These are phyloP conservation scores for Bombyx huttoni DNA, from an alignment of 2,888 invertebrate genomes.

Conservation along the genomic window DNA sequence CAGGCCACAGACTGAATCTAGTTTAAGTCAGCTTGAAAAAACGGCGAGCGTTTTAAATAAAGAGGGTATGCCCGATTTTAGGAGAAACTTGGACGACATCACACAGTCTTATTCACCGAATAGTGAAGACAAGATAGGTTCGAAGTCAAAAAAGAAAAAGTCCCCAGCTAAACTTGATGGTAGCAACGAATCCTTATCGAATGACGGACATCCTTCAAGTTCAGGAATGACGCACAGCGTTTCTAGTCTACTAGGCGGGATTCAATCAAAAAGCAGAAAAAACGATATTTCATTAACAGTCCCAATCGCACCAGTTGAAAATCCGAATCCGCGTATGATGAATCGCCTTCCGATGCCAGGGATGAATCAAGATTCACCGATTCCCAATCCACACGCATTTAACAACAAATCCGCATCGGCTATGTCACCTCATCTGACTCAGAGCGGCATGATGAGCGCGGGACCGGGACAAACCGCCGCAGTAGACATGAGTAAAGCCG, in stretches of 20 bases:
- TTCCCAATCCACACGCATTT: conserved; percentile 14
- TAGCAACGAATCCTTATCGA: conserved; percentile 29
- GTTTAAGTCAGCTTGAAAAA: conserved; percentile 53
- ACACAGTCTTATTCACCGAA: conserved; percentile 64
- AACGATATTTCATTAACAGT: conserved; percentile 16
- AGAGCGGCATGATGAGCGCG: conserved; percentile 30
- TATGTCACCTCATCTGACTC: conserved; percentile 28
- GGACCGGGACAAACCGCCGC: conserved; percentile 22
- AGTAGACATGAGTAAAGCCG: conserved; percentile 19
- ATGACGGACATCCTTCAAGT: conserved; percentile 20
- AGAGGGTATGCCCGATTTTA: conserved; percentile 59
- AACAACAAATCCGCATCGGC: conserved; percentile 12
- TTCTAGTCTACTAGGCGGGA: conserved; percentile 40
- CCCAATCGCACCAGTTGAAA: conserved; percentile 25
- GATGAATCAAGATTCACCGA: conserved; percentile 17
- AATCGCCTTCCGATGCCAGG: conserved; percentile 12
- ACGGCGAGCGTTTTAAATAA: conserved; percentile 56
- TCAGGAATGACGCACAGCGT: conserved; percentile 56
- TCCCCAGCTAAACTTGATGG: conserved; percentile 44
- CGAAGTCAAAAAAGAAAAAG: conserved; percentile 55
- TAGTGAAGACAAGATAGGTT: conserved; percentile 39
- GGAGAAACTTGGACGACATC: conserved; percentile 61
- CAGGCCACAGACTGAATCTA: conserved; percentile 50
- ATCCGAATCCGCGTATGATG: conserved; percentile 10
- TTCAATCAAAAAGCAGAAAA: conserved; percentile 22